Evolutionary conservation across 2,888 invertebrate genomes (phyloP).

Genomic region (Steromphala cineraria): DNA sequence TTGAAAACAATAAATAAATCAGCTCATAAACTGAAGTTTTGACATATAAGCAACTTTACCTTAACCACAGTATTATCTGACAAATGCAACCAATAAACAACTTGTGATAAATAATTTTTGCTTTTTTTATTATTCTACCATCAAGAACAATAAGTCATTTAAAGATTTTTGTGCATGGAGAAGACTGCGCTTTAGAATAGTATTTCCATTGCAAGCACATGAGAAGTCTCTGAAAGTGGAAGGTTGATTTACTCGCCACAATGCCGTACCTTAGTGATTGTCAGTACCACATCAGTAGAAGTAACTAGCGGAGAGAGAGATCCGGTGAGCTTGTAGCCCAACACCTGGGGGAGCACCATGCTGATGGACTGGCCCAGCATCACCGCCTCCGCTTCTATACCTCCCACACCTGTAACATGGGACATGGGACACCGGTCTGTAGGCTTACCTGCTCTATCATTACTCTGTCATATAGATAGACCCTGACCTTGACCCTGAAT

Average conservation of each 20-base stretch:
- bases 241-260: too few relatives aligned
- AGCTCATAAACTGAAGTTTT: too few relatives aligned
- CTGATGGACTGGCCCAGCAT: conserved; percentile 98
- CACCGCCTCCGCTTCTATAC: conserved; percentile 98
- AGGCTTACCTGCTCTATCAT: neutral
- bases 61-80: too few relatives aligned
- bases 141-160: too few relatives aligned
- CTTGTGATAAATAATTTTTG: too few relatives aligned
- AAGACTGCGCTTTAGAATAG: too few relatives aligned
- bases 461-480: neutral
- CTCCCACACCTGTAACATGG: conserved; percentile 76
- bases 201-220: too few relatives aligned
- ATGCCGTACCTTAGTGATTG: conserved; percentile 91
- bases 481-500: too few relatives aligned
- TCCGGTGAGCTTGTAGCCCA: conserved; percentile 93
- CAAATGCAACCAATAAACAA: neutral
- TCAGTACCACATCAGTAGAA: conserved; percentile 96
- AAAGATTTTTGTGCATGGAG: too few relatives aligned
- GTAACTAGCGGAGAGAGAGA: conserved; percentile 88
- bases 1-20: too few relatives aligned
- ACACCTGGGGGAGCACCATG: conserved; percentile 96
- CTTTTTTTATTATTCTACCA: neutral
- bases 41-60: too few relatives aligned
- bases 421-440: neutral
- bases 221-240: too few relatives aligned